Base-by-base conservation (phyloP, 2,888 invertebrate species). In the Drosophila setosimentum region DNA sequence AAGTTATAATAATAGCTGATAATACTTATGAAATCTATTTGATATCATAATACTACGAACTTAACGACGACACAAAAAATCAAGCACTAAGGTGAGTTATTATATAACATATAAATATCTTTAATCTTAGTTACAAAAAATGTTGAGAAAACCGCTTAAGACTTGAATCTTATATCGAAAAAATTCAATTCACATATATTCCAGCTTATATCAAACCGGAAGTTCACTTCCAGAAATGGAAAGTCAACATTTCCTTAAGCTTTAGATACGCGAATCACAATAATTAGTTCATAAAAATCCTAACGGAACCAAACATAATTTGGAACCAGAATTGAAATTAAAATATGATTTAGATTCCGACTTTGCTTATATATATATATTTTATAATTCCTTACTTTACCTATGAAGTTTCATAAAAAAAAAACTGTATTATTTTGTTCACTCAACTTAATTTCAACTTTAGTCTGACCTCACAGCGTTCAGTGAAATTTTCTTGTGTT, bases 21-120 rank as follows among this genome's bases (percentile, higher is more conserved):
- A 69, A 59, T 62, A 79, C 68, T 68, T 80, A 67, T 49, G 73
- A 72, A 67, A 58, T 76, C 54, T 61, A 64, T 51, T 75, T 51
- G 21, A 55, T 55, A 55, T 55, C n/a, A 51, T 58, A 57, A 76
- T 27, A 63, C 72, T 72, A 74, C 70, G 55, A 76, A 73, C 80
- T 66, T 70, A 73, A 67, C 78, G 61, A 53, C 67, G 29, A 30
- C 49, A 59, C 50, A 54, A 58, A 11, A 68, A 66, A 16, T 29
- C 27, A 79, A 59, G 68, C 73, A 74, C 66, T 82, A 70, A 83
- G 86, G 82, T 81, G 40, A 78, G 82, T 81, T 53, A 67, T 65
- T 33, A 21, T 33, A 21, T 3, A 21, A 7, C 4, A 8, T 13
- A 11, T 18, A n/a, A 13, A n/a, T 24, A 27, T 30, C 18, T 53